Evolutionary conservation across 2,113 vertebrate species (phyloP).

Genomic region (Nanorana parkeri): DNA sequence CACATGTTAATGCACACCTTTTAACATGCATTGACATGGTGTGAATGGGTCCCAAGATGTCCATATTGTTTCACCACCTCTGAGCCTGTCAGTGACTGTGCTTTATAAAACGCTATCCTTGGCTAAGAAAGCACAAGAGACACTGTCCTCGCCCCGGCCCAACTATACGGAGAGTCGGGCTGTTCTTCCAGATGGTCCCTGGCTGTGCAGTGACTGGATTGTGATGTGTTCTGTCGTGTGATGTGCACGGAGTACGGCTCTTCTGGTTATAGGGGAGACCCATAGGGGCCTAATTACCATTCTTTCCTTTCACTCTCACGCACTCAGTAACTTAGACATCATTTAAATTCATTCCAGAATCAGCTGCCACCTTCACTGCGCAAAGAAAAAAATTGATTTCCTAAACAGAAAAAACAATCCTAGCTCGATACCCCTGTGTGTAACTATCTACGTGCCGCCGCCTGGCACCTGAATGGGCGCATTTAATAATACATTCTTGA

Average conservation of each 20-base stretch:
- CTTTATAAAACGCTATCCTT: too few species aligned
- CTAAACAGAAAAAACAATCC: neutral
- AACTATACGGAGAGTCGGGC: neutral
- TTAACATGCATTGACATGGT: too few species aligned
- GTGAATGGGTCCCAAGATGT: too few species aligned
- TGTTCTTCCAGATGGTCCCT: constrained; percentile 27
- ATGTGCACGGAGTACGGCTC: constrained; percentile 4
- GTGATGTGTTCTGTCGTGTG: constrained; percentile 33
- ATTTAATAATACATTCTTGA: too few species aligned
- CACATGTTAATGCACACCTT: too few species aligned
- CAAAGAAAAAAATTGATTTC: constrained; percentile 8
- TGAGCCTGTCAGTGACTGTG: too few species aligned
- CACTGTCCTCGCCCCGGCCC: too few species aligned
- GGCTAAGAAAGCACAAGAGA: too few species aligned
- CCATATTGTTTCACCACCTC: too few species aligned
- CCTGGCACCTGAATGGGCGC: neutral
- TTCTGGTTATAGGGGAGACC: constrained; percentile 18
- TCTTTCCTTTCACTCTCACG: constrained; percentile 24
- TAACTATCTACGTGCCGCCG: neutral
- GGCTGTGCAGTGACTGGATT: constrained; percentile 39
- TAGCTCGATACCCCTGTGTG: neutral
- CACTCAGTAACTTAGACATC: constrained; percentile 21
- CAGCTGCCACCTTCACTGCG: neutral
- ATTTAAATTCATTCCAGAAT: constrained; percentile 8
- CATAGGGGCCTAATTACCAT: constrained; percentile 34